A percentile compares a stretch with the other conserved stretches of the same genome.
Evolutionary conservation across 2,888 invertebrate species (phyloP).

Genomic region (Chalcosyrphus nemorum): DNA sequence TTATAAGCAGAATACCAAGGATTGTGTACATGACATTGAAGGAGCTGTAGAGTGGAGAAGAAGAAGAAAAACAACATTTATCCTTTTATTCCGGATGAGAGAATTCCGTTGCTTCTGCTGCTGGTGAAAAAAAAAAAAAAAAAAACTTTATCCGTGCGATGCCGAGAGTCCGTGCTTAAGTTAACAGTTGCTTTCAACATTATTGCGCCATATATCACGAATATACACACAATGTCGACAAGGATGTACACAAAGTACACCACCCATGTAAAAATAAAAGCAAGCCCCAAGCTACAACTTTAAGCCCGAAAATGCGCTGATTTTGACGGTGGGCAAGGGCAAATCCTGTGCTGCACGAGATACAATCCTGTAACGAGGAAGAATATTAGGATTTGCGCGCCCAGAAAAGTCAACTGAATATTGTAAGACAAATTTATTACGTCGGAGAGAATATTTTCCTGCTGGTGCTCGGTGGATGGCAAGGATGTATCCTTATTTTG

Average conservation of each 20-base stretch:
- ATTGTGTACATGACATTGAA: background rate
- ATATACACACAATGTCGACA: conserved; percentile 54
- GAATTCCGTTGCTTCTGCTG: conserved; percentile 12
- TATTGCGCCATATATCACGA: conserved; percentile 59
- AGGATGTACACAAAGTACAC: conserved; percentile 29
- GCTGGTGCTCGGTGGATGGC: background rate
- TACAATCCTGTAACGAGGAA: background rate
- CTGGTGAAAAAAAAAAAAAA: too few relatives aligned
- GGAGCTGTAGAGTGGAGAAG: conserved; percentile 2
- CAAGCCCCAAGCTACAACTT: background rate
- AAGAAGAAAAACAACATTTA: conserved; percentile 46
- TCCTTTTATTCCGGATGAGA: conserved; percentile 66
- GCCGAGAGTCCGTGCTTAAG: conserved; percentile 61
- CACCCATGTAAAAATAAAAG: too few relatives aligned
- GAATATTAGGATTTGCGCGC: conserved; percentile 19
- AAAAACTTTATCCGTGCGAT: conserved; percentile 42
- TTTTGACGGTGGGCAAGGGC: conserved; percentile 3
- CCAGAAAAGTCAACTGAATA: conserved; percentile 43
- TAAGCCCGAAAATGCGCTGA: conserved; percentile 2
- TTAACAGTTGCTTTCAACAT: conserved; percentile 66
- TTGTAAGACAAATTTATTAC: conserved; percentile 58
- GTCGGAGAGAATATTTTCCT: conserved; percentile 28
- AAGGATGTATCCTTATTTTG: conserved; percentile 18
- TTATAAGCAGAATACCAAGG: conserved; percentile 24
- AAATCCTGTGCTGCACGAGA: conserved; percentile 37